Percentiles rank a stretch among this genome's conserved stretches.
These are phyloP conservation scores for Todus mexicanus DNA, from an alignment of 2,797 vertebrate species.

Conservation along the genomic window DNA sequence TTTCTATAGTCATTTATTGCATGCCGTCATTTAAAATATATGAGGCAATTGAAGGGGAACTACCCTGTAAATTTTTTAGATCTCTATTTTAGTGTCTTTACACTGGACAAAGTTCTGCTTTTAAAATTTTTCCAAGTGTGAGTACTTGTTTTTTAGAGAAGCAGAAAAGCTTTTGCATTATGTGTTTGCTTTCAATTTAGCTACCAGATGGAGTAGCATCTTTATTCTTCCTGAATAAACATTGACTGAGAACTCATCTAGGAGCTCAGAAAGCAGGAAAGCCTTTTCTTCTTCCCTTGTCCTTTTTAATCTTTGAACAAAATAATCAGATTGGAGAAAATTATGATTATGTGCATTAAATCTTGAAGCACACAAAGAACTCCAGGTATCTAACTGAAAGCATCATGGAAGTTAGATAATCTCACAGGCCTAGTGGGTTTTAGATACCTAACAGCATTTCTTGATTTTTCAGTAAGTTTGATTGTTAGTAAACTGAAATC, in stretches of 20 bases:
- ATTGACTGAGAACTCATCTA: neutral
- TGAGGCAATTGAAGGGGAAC: neutral
- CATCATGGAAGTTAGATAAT: neutral
- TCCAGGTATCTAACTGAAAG: neutral
- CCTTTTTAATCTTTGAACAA: neutral
- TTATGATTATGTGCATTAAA: neutral
- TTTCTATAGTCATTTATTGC: neutral
- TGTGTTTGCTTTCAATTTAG: neutral
- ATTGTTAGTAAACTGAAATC: neutral
- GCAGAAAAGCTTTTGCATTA: neutral
- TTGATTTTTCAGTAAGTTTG: neutral
- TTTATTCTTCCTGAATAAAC: neutral
- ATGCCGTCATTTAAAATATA: neutral
- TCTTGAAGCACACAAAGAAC: neutral
- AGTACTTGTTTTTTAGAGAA: neutral
- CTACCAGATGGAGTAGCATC: neutral
- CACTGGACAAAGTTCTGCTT: neutral
- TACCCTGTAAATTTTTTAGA: neutral
- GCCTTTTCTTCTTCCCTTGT: neutral
- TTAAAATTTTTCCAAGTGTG: neutral
- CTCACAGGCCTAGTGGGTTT: neutral
- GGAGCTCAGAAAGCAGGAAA: neutral
- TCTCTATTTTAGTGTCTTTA: neutral
- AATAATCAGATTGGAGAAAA: neutral
- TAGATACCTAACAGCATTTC: neutral